Conservation (phyloP, 2,888 invertebrate species). For the Dryomyza anilis region DNA sequence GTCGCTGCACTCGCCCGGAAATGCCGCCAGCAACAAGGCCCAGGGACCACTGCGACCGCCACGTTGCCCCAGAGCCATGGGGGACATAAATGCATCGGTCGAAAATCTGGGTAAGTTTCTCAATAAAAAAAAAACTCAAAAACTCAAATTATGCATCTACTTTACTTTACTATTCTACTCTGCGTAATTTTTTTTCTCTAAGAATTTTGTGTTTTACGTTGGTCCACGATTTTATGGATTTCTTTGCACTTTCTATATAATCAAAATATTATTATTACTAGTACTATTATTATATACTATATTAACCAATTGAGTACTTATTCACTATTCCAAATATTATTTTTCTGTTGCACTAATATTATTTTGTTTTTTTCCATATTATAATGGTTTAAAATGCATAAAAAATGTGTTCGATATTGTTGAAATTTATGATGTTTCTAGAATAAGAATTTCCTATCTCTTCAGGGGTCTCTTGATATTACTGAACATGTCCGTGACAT, state of each 20-base stretch:
- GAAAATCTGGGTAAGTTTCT: conserved; percentile 77
- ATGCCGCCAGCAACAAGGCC: conserved; percentile 50
- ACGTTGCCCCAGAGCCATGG: conserved; percentile 68
- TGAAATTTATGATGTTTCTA: too few relatives aligned
- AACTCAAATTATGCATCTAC: too few relatives aligned
- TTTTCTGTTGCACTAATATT: not conserved
- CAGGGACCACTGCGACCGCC: conserved; percentile 44
- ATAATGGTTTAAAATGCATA: too few relatives aligned
- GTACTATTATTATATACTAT: not conserved
- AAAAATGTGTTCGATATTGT: too few relatives aligned
- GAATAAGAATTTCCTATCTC: too few relatives aligned
- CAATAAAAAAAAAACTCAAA: too few relatives aligned
- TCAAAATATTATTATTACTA: too few relatives aligned
- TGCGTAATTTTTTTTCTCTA: not conserved
- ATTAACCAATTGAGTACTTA: not conserved
- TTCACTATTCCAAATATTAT: not conserved
- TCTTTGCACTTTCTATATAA: not conserved
- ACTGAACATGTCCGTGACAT: too few relatives aligned
- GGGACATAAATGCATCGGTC: conserved; percentile 75
- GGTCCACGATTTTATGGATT: not conserved
- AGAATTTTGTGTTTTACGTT: too few relatives aligned
- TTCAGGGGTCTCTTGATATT: too few relatives aligned
- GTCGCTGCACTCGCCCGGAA: conserved; percentile 74
- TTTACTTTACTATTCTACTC: not conserved
- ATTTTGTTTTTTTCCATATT: not conserved